phyloP scores from a whole-genome alignment of 2,797 vertebrate genomes.

The Pipistrellus kuhlii region DNA sequence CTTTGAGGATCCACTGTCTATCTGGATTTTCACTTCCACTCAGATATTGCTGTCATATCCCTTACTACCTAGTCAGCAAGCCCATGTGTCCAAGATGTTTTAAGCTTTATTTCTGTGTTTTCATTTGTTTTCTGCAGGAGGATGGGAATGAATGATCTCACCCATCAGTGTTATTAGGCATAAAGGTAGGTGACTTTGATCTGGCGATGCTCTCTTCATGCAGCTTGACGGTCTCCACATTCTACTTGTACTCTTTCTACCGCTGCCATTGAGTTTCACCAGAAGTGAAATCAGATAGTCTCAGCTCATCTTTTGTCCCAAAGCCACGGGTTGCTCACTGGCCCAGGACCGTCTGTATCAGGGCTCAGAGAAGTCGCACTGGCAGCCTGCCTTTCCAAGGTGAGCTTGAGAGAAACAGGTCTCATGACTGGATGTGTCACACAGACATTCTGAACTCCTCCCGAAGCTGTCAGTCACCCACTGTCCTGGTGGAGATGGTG shows the following conservation, averaged over 20 bases:
- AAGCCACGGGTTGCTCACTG: neutral
- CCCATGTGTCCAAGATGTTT: neutral
- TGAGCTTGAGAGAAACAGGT: too few species aligned
- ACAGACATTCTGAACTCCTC: neutral
- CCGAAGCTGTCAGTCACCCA: neutral
- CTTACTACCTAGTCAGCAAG: neutral
- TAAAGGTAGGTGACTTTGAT: neutral
- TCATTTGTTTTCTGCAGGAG: neutral
- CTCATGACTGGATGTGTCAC: neutral
- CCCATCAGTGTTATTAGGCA: neutral
- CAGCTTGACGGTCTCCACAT: neutral
- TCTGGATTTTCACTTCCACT: neutral
- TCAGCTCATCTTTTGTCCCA: neutral
- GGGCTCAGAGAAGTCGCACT: neutral
- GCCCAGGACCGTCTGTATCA: neutral
- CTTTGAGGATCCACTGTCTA: neutral
- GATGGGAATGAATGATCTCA: neutral
- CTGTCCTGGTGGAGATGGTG: neutral
- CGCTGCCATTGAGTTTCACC: neutral
- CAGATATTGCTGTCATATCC: neutral
- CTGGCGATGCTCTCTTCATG: neutral
- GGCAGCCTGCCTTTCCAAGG: neutral
- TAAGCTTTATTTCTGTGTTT: neutral
- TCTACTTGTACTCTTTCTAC: neutral
- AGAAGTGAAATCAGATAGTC: neutral